Evolutionary conservation across 92 coral and sea anemone genomes (phyloP).

Genomic region (Phymanthus crucifer): DNA sequence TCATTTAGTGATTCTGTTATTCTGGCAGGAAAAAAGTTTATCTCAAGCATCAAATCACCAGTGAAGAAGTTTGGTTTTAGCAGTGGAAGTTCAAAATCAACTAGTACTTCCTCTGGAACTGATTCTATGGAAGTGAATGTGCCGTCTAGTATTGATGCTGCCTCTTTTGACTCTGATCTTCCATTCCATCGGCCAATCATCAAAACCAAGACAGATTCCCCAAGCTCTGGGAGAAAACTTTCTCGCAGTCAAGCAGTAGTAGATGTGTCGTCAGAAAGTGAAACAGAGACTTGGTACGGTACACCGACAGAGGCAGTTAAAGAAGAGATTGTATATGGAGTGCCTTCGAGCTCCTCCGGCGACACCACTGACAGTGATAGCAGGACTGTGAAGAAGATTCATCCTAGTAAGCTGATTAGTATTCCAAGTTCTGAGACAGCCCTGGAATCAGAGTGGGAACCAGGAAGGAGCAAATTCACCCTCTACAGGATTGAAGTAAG

Average conservation of each 20-base stretch:
- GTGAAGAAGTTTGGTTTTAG: slow-evolving; percentile 60
- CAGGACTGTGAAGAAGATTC: slow-evolving; percentile 48
- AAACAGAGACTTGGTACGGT: slow-evolving; percentile 58
- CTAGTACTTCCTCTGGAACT: slow-evolving; percentile 39
- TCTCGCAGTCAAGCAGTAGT: slow-evolving; percentile 76
- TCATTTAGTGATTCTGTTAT: slow-evolving; percentile 65
- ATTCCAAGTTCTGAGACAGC: slow-evolving; percentile 80
- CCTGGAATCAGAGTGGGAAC: slow-evolving; percentile 75
- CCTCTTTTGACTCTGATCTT: slow-evolving; percentile 24
- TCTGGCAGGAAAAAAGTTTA: slow-evolving; percentile 70
- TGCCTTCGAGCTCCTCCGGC: not conserved
- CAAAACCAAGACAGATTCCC: not conserved
- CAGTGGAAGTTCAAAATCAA: slow-evolving; percentile 58
- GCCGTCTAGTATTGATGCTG: slow-evolving; percentile 14
- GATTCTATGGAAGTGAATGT: slow-evolving; percentile 55
- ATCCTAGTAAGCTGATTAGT: slow-evolving; percentile 81
- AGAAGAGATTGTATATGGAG: slow-evolving; percentile 54
- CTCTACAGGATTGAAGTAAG: slow-evolving; percentile 86
- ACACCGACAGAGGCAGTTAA: slow-evolving; percentile 35
- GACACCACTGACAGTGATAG: not conserved
- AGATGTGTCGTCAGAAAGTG: slow-evolving; percentile 72
- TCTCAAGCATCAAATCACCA: slow-evolving; percentile 68
- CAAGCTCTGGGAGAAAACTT: slow-evolving; percentile 36
- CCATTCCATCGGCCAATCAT: slow-evolving; percentile 13
- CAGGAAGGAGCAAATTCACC: slow-evolving; percentile 86